phyloP scores from a whole-genome alignment of 2,888 invertebrate genomes.

The Actias luna region DNA sequence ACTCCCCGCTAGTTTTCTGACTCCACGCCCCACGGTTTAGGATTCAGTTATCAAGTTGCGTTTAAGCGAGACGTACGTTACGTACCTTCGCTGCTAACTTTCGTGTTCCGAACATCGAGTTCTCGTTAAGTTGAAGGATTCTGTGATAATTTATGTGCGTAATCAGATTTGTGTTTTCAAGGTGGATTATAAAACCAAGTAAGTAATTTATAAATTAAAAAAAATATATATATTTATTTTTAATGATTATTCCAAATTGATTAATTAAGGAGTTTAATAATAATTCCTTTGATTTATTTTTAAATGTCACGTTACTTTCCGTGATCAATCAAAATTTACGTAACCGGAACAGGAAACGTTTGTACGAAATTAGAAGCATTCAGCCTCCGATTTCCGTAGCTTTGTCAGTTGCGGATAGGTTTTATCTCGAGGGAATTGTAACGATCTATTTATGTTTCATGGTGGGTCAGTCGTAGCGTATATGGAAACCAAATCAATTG shows the following conservation, averaged over 20 bases:
- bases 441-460: background rate
- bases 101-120: conserved; percentile 2
- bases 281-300: background rate
- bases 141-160: conserved; percentile 7
- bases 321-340: conserved; percentile 2
- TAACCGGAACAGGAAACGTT: conserved; percentile 2
- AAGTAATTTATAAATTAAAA: no score
- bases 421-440: background rate
- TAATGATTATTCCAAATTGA: no score
- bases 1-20: conserved; percentile 45
- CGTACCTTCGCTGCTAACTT: background rate
- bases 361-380: conserved; percentile 10
- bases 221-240: no score
- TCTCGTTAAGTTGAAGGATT: background rate
- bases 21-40: conserved; percentile 42
- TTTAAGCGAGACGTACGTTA: conserved; percentile 2
- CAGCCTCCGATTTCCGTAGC: background rate
- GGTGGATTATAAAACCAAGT: background rate
- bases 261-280: no score
- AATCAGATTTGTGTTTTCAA: background rate
- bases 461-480: no score
- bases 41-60: conserved; percentile 36
- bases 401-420: conserved; percentile 6
- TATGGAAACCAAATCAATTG: no score
- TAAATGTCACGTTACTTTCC: background rate